Base-by-base conservation (phyloP, 2,888 invertebrate genomes). In the Phengaris arion region DNA sequence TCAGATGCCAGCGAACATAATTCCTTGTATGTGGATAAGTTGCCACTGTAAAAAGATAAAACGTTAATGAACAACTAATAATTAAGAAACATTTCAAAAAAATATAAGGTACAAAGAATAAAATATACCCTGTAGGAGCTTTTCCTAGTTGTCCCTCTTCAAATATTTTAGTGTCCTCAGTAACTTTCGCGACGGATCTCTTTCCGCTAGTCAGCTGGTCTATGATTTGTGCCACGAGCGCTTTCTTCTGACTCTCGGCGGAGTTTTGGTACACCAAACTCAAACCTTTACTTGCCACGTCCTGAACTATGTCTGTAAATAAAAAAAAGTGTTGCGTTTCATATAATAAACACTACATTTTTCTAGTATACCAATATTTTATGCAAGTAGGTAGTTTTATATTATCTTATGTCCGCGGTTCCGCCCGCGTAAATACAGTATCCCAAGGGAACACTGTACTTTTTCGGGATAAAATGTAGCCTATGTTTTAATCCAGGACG, bases 1-100 rank as follows among this genome's bases (percentile, higher is more conserved):
- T 99, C 98, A 0, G 98, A 98, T 0, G 98, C 98, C 69, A 99
- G 92, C 0, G 98, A 97, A 87, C 98, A 99, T 74, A 99, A 94
- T 88, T 99, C 99, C 86, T 97, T 98, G 90, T 99, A 99, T 0
- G 99, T 99, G 1, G 98, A 97, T 52, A 99, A 93, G 82, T 97
- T 97, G 12, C 97, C 97, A 0, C 98, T 97, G 85, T 70, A 94
- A 93, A 2, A 64, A 15, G 10, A 69, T 8, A 46, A 35, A 51
- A 76, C 76, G 74, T 35, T 35, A 35, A 1, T 35, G 35, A 4
- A 35, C 35, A 35, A 35, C 35, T 35, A 35, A 35, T 1, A 35
- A 35, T 35, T 2, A 48, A 48, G 5, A 48, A 64, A 22, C 59
- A 35, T 35, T 57, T 10, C 10, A 45, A 5, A 15, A 46, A 46